Evolutionary conservation across 53 echinoderm and acorn worm species (phyloP).

Genomic region (Zoroaster sp.): DNA sequence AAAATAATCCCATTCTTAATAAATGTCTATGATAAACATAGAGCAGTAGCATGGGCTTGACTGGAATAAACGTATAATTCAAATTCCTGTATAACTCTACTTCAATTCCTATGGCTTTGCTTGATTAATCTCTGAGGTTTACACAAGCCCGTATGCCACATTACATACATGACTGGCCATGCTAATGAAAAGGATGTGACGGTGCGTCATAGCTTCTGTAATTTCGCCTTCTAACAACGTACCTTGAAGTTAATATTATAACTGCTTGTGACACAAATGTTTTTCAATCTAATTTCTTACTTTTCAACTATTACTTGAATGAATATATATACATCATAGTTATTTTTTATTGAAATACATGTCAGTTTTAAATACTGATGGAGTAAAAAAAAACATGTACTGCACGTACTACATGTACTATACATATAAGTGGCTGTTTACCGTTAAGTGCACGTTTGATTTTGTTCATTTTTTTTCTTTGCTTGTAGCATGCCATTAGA

Average conservation of each 20-base stretch:
- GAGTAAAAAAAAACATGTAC: no score
- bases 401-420: no score
- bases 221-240: not conserved
- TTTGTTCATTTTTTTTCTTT: no score
- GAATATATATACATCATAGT: no score
- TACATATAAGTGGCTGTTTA: no score
- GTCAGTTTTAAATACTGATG: no score
- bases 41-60: not conserved
- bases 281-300: not conserved
- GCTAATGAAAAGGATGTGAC: conserved; percentile 21
- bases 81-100: not conserved
- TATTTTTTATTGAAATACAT: no score
- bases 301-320: not conserved
- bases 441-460: no score
- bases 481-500: no score
- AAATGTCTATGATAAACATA: not conserved
- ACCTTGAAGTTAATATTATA: not conserved
- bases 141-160: conserved; percentile 3
- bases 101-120: not conserved
- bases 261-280: not conserved
- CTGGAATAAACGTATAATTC: not conserved
- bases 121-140: conserved; percentile 27
- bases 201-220: not conserved
- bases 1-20: not conserved
- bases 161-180: conserved; percentile 27